Conservation (phyloP, 2,113 vertebrate species). For the Anser cygnoides region DNA sequence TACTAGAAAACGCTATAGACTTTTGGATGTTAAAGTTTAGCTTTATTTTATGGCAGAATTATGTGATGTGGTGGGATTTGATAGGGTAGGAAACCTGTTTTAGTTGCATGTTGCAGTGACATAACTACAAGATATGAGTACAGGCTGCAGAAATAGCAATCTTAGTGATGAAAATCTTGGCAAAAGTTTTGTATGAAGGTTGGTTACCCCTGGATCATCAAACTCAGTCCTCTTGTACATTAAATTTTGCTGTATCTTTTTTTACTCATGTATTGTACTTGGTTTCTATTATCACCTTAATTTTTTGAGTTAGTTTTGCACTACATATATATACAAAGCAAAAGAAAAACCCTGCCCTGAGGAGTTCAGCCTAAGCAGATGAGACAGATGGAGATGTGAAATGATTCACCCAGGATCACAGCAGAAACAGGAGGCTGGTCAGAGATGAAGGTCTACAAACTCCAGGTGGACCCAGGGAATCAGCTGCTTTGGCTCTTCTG, state of each 20-base stretch:
- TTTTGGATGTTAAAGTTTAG: neutral
- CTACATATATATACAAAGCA: neutral
- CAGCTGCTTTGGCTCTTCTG: neutral
- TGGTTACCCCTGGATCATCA: neutral
- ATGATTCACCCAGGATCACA: neutral
- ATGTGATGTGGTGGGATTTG: neutral
- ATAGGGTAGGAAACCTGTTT: neutral
- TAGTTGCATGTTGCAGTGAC: neutral
- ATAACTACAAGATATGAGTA: neutral
- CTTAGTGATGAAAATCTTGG: neutral
- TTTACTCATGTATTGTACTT: rapidly evolving
- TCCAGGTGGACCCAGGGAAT: neutral
- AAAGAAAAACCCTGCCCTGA: neutral
- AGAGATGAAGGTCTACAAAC: neutral
- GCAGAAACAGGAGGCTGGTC: neutral
- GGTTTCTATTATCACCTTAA: neutral
- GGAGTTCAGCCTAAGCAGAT: neutral
- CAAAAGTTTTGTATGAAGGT: neutral
- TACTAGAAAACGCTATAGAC: neutral
- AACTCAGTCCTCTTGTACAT: rapidly evolving
- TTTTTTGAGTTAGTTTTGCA: neutral
- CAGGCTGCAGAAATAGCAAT: neutral
- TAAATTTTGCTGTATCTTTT: neutral
- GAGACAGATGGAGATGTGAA: neutral
- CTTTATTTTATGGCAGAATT: neutral